phyloP scores from a whole-genome alignment of 1,140 invertebrate genomes.

The Heliconius melpomene region DNA sequence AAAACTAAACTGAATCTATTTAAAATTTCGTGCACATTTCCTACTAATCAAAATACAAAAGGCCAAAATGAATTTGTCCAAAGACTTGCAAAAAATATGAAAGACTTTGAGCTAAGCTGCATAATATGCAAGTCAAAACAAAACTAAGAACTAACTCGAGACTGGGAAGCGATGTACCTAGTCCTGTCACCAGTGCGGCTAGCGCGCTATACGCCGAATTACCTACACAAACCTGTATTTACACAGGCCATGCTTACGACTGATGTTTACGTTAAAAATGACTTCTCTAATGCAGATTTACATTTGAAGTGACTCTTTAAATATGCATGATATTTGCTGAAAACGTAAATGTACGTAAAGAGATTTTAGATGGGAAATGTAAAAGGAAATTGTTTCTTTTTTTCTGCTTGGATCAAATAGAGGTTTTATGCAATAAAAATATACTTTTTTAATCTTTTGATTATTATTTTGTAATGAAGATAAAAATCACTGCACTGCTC shows the following conservation, averaged over 20 bases:
- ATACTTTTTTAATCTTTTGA: neutral
- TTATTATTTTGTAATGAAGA: too few relatives aligned
- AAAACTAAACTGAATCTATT: too few relatives aligned
- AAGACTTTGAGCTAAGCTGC: neutral
- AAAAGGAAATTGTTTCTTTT: neutral
- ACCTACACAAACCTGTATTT: constrained; percentile 33
- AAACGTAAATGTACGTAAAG: neutral
- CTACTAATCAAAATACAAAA: too few relatives aligned
- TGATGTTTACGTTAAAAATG: constrained; percentile 14
- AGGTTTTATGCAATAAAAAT: neutral
- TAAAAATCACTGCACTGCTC: too few relatives aligned
- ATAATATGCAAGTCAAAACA: neutral
- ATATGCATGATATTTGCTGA: neutral
- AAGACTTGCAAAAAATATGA: neutral
- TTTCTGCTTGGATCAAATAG: neutral
- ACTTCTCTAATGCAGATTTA: neutral
- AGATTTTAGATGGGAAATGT: neutral
- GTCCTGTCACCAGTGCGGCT: constrained; percentile 3
- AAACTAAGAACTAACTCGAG: neutral
- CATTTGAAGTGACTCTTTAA: neutral
- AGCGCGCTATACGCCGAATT: constrained; percentile 26
- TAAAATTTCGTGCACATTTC: too few relatives aligned
- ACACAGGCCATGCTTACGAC: constrained; percentile 8
- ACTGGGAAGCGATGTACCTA: neutral
- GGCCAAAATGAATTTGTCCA: neutral